phyloP scores from a whole-genome alignment of 2,888 invertebrate genomes.

The Heteromurus nitidus region DNA sequence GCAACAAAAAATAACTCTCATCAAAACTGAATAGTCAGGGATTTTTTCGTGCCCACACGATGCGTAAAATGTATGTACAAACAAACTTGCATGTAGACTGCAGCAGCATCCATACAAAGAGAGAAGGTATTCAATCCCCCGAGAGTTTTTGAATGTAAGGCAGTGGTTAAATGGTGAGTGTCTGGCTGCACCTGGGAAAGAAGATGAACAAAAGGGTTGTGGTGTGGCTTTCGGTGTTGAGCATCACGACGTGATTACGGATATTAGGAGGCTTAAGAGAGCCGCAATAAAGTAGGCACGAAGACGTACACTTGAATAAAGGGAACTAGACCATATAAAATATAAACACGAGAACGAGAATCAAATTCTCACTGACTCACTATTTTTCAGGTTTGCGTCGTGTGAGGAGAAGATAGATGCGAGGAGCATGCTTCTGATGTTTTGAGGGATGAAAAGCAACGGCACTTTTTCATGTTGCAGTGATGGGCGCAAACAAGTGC shows the following conservation, averaged over 20 bases:
- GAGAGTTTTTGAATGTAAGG: conserved; percentile 34
- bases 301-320: conserved; percentile 11
- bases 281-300: conserved; percentile 38
- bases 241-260: conserved; percentile 33
- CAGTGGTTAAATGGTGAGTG: conserved; percentile 26
- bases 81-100: neutral
- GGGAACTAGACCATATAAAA: conserved; percentile 49
- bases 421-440: too few species aligned
- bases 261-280: conserved; percentile 23
- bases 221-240: conserved; percentile 5
- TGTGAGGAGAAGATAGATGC: conserved; percentile 2
- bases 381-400: too few species aligned
- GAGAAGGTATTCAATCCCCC: neutral
- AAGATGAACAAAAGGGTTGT: conserved; percentile 13
- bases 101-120: neutral
- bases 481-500: neutral
- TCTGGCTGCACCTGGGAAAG: conserved; percentile 10
- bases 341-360: neutral
- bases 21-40: neutral
- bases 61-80: conserved; percentile 15
- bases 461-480: conserved; percentile 36
- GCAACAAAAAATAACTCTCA: conserved; percentile 1
- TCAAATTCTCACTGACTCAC: neutral
- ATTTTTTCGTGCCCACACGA: neutral
- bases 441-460: conserved; percentile 42